Evolutionary conservation across 2,888 invertebrate genomes (phyloP), one percentile per base, ranked within the genome.

Genomic region (Drymonia ruficornis): DNA sequence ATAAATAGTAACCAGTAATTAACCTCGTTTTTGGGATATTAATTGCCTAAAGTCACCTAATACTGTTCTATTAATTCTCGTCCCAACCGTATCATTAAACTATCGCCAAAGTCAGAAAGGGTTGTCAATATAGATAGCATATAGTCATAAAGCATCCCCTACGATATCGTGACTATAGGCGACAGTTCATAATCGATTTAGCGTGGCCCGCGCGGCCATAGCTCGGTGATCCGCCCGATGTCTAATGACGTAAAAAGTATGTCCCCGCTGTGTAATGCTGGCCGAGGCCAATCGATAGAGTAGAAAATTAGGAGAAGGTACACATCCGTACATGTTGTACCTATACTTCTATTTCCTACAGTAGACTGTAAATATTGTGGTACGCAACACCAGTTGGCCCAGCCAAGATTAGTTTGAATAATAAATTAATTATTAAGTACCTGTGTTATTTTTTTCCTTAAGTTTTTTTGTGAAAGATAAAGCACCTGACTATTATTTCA

Each of bases 221-320:
- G n/a, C 82, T 80, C 78, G 75, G 74, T 83, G 84, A 86, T 86
- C 88, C 84, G 74, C 47, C 78, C 80, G 78, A 84, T 81, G 83
- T 89, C 90, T 91, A 90, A 91, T 89, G 89, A 91, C 89, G 84
- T 90, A 90, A 91, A 91, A 91, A 91, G 89, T 90, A 90, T 89
- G 90, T 91, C 89, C 89, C 88, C 82, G 81, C 79, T 75, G 69
- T 76, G 80, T 86, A 82, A 86, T 80, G 78, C 75, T 76, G 80
- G 74, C 71, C 78, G 78, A 80, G 76, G 78, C 73, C 73, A 72
- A 81, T 78, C 47, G 61, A 67, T 57, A 82, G 88, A 89, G 56
- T 81, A 55, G 40, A 19, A n/a, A 23, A 46, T 1, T 29, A 34
- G 61, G 68, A 80, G 78, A 80, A 54, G 53, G 44, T 70, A 50